Conservation (phyloP, 1,140 invertebrate species). For the Drosophila burlai region DNA sequence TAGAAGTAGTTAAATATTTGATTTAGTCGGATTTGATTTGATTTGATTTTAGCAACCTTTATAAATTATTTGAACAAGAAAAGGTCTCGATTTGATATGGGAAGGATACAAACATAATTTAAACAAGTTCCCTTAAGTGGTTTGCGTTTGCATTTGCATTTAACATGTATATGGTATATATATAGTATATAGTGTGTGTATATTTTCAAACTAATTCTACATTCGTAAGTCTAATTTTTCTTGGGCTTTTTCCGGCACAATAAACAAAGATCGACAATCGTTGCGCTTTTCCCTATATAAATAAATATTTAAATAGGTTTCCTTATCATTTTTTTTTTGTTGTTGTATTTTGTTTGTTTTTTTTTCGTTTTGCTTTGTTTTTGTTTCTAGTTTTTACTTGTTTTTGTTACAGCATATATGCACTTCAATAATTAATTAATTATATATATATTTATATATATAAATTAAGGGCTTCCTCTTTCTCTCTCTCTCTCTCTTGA, state of each 20-base stretch:
- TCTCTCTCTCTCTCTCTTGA: neutral
- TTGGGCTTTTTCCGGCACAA: constrained; percentile 21
- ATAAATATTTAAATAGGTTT: constrained; percentile 61
- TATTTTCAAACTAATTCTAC: constrained; percentile 35
- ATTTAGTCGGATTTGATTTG: constrained; percentile 33
- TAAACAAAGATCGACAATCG: constrained; percentile 37
- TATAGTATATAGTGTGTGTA: constrained; percentile 17
- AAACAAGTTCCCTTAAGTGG: constrained; percentile 61
- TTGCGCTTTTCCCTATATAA: constrained; percentile 42
- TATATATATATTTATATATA: constrained; percentile 42
- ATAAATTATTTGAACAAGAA: constrained; percentile 45
- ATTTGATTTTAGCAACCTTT: constrained; percentile 11
- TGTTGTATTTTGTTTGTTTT: neutral
- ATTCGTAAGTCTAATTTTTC: constrained; percentile 49
- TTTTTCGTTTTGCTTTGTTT: constrained; percentile 15
- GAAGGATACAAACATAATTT: constrained; percentile 52
- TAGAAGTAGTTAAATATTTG: constrained; percentile 39
- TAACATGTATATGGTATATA: constrained; percentile 15
- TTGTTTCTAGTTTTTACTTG: constrained; percentile 1
- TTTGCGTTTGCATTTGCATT: constrained; percentile 30
- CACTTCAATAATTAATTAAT: constrained; percentile 36
- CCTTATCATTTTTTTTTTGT: constrained; percentile 6
- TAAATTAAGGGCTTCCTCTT: constrained; percentile 31
- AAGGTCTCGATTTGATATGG: constrained; percentile 16
- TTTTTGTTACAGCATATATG: constrained; percentile 28